Conservation (phyloP, 2,797 vertebrate species). For the Enteromius afrohamiltoni region DNA sequence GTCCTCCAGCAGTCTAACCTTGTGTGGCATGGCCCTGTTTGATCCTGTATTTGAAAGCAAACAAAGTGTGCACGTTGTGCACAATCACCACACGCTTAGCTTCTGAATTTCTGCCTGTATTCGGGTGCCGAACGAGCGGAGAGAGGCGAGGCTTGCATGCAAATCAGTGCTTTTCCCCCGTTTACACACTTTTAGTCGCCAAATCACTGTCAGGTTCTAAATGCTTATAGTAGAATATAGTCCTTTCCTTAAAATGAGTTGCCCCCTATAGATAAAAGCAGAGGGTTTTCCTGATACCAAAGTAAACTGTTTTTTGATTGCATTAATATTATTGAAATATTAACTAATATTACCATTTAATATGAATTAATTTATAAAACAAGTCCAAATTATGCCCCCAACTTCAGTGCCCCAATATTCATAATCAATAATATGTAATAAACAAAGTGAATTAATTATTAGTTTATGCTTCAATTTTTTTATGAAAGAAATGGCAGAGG, state of each 20-base stretch:
- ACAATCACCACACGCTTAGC: slow-evolving; percentile 20
- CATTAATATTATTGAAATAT: neutral
- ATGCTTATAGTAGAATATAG: slow-evolving; percentile 46
- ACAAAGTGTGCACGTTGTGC: slow-evolving; percentile 29
- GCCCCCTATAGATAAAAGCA: neutral
- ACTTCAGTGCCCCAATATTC: neutral
- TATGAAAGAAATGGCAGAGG: neutral
- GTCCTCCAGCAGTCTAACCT: slow-evolving; percentile 52
- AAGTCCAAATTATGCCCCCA: neutral
- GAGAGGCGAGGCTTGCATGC: slow-evolving; percentile 37
- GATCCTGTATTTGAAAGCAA: slow-evolving; percentile 43
- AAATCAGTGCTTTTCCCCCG: slow-evolving; percentile 63
- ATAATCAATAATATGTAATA: too few relatives aligned
- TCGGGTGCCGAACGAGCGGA: slow-evolving; percentile 10
- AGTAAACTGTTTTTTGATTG: neutral
- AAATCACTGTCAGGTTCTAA: slow-evolving; percentile 65
- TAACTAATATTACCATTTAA: neutral
- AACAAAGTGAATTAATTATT: too few relatives aligned
- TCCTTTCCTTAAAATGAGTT: slow-evolving; percentile 60
- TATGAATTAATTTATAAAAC: neutral
- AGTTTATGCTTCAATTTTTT: too few relatives aligned
- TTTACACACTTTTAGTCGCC: slow-evolving; percentile 57
- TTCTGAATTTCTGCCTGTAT: slow-evolving; percentile 14
- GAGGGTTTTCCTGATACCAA: neutral
- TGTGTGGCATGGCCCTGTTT: slow-evolving; percentile 42